Conservation (phyloP, 2,888 invertebrate genomes). For the Lottia gigantea region DNA sequence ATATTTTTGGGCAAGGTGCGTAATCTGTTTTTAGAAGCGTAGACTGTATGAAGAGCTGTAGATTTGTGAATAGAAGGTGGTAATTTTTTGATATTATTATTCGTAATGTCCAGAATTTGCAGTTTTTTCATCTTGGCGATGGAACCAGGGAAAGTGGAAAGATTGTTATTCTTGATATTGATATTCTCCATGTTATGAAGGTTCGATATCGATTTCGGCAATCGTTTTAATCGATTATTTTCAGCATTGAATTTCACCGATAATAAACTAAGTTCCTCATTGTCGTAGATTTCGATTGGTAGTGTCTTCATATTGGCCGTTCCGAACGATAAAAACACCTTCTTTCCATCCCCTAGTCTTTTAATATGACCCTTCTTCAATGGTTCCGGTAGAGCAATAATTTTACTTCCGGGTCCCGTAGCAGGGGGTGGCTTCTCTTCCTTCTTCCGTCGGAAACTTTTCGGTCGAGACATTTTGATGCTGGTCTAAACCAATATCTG, state of each 20-base stretch:
- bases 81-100: constrained; percentile 60
- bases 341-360: constrained; percentile 47
- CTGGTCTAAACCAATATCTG: no score
- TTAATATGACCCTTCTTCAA: constrained; percentile 59
- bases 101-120: constrained; percentile 53
- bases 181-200: constrained; percentile 55
- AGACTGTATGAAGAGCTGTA: constrained; percentile 45
- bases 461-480: constrained; percentile 8
- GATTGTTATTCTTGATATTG: constrained; percentile 58
- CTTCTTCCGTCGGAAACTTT: constrained; percentile 53
- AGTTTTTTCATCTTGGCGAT: constrained; percentile 56
- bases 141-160: constrained; percentile 53
- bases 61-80: constrained; percentile 64
- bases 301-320: constrained; percentile 57
- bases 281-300: constrained; percentile 64
- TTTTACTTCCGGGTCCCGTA: constrained; percentile 66
- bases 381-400: constrained; percentile 60
- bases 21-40: constrained; percentile 59
- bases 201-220: constrained; percentile 57
- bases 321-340: constrained; percentile 51
- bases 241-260: constrained; percentile 57
- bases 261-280: constrained; percentile 62
- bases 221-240: constrained; percentile 62
- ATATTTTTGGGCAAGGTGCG: constrained; percentile 62
- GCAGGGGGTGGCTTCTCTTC: constrained; percentile 67